Evolutionary conservation across 2,888 invertebrate species (phyloP), one percentile per base, ranked within the genome.

Genomic region (Nebria salina): DNA sequence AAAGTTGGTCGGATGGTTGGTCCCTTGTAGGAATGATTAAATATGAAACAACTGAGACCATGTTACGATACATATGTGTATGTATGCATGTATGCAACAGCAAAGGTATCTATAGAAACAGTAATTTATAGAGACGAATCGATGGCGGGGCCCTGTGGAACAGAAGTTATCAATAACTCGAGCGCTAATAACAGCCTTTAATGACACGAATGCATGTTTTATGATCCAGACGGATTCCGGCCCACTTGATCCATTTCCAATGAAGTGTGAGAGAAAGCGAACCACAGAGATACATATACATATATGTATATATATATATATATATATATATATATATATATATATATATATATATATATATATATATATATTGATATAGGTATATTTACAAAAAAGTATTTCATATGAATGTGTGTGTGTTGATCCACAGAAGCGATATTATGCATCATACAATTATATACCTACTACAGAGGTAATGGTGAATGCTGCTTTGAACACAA

Each of bases 151-250:
- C 25, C 20, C 70, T 4, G 77, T 15, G 26, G 87, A 88, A 87
- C 87, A 87, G 86, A 87, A 88, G 88, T 88, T 88, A 88, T 88
- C 88, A 88, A 88, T 88, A 88, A 88, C 87, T 86, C 85, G 86
- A 65, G 87, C 88, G 88, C 88, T 88, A 88, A 88, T 88, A 88
- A 88, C 88, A 85, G 87, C 87, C 87, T 87, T 87, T 88, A 87
- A 88, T 88, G 88, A 88, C 87, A 86, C 86, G 86, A 87, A 88
- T 87, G 87, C 87, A 88, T 87, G 87, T 87, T 86, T 86, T 86
- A 85, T 84, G 85, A 86, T 85, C 85, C 83, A 83, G 83, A 83
- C 86, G 85, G 72, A 82, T 75, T 68, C 72, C 70, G 25, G 73
- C 66, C 74, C n/a, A 66, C 65, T 77, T 75, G 81, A 83, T 83